phyloP scores from a whole-genome alignment of 2,888 invertebrate species.

The Chesias legatella region DNA sequence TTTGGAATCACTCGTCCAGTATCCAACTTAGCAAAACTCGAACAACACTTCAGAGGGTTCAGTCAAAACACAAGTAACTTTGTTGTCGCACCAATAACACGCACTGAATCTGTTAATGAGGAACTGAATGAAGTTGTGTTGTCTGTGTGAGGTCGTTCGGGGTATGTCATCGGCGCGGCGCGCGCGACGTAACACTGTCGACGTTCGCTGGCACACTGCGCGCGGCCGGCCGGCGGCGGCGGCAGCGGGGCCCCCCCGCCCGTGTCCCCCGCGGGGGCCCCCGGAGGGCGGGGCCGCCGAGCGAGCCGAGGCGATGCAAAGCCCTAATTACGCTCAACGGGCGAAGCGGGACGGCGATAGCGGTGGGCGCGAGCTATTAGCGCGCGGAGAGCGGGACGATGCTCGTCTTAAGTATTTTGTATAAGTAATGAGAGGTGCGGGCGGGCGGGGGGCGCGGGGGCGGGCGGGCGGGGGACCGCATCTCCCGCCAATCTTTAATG shows the following conservation, averaged over 20 bases:
- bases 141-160: constrained; percentile 62
- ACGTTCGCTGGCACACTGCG: constrained; percentile 79
- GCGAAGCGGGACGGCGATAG: constrained; percentile 76
- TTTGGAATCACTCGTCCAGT: constrained; percentile 73
- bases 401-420: constrained; percentile 81
- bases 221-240: constrained; percentile 55
- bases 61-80: constrained; percentile 72
- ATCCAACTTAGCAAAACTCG: constrained; percentile 61
- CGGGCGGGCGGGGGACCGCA: constrained; percentile 69
- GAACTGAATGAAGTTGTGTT: constrained; percentile 69
- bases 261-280: constrained; percentile 47
- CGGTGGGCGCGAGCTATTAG: constrained; percentile 83
- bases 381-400: constrained; percentile 83
- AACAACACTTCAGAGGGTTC: constrained; percentile 59
- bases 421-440: constrained; percentile 81
- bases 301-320: constrained; percentile 76
- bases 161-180: constrained; percentile 55
- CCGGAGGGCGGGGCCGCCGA: constrained; percentile 60
- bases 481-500: constrained; percentile 81
- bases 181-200: constrained; percentile 69
- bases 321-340: constrained; percentile 77
- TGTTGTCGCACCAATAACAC: constrained; percentile 65
- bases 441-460: constrained; percentile 73
- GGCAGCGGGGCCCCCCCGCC: constrained; percentile 49
- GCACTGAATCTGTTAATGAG: constrained; percentile 71